Evolutionary conservation across 1,140 invertebrate genomes (phyloP), one percentile per base, ranked within the genome.

Genomic region (Holcopasites calliopsidis): DNA sequence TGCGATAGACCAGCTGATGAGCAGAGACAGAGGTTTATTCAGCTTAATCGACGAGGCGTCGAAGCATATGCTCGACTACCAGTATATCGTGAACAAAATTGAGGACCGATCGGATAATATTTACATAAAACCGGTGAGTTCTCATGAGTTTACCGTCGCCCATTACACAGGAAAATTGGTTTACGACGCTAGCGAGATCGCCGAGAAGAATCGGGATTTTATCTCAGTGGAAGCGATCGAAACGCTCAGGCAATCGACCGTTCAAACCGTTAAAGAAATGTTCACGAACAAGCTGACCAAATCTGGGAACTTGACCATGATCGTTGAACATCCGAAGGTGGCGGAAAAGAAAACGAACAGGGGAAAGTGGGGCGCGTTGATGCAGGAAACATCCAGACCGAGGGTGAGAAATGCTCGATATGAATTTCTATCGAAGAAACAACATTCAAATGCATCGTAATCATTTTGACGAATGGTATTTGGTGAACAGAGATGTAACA

Each of bases 1-100:
- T 28, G 94, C 96, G 26, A 93, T 98, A 16, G 97, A 98, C 88
- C 95, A 97, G 88, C 92, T 98, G 31, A 93, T 98, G 91, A 94
- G 93, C 18, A 97, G 96, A 88, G 95, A 96, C 7, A 93, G 95
- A 71, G 98, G 98, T 0, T 89, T 99, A 0, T 95, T 99, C 77
- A 94, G 95, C 69, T 93, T 98, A 35, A 94, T 99, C 55, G 98
- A 99, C 89, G 97, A 98, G 86, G 97, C 97, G 18, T 97, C 96
- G 83, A 95, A 94, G 76, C 93, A 93, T 76, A 90, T 92, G 68
- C 89, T 92, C 61, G 93, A 93, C 70, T 93, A 93, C 33, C 93
- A 94, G 81, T 93, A 93, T 68, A 93, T 95, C 38, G 91, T 94
- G 75, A 93, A 94, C 91, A 90, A 79, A 58, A 65, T 92, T 0